Conservation (phyloP, 1,140 invertebrate species). For the Eciton burchellii region DNA sequence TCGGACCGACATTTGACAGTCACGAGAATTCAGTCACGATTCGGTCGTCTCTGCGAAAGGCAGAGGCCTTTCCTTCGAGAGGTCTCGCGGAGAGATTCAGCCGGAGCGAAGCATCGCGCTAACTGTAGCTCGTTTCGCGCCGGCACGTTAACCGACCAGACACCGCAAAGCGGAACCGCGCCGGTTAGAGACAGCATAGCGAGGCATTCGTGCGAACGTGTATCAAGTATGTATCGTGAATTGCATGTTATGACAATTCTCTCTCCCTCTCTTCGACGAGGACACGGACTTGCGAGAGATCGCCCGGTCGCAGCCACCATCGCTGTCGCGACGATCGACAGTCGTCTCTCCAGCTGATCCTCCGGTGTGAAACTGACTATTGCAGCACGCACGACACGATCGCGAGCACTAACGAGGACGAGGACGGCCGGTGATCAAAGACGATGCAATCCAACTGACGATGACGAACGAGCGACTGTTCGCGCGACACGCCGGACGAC, state of each 20-base stretch:
- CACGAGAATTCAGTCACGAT: conserved; percentile 2
- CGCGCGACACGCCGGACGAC: conserved; percentile 44
- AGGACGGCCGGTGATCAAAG: not conserved
- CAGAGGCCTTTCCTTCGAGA: not conserved
- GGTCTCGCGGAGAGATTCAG: too few species aligned
- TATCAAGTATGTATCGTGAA: not conserved
- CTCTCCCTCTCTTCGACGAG: not conserved
- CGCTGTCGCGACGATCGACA: conserved; percentile 27
- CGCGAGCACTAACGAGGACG: conserved; percentile 26
- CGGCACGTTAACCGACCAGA: conserved; percentile 51
- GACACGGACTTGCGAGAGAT: conserved; percentile 25
- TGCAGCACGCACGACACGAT: conserved; percentile 11
- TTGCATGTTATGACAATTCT: conserved; percentile 29
- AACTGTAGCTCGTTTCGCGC: conserved; percentile 57
- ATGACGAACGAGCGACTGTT: conserved; percentile 35
- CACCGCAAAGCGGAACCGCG: conserved; percentile 43
- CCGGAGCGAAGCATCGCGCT: conserved; percentile 22
- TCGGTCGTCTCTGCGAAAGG: not conserved
- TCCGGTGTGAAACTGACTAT: not conserved
- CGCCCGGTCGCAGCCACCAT: conserved; percentile 16
- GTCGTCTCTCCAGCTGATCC: not conserved
- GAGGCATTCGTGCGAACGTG: not conserved
- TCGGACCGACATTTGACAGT: not conserved
- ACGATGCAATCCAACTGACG: conserved; percentile 34
- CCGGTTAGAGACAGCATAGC: conserved; percentile 28